phyloP scores from a whole-genome alignment of 2,797 vertebrate species.

The Catostomus latipinnis region DNA sequence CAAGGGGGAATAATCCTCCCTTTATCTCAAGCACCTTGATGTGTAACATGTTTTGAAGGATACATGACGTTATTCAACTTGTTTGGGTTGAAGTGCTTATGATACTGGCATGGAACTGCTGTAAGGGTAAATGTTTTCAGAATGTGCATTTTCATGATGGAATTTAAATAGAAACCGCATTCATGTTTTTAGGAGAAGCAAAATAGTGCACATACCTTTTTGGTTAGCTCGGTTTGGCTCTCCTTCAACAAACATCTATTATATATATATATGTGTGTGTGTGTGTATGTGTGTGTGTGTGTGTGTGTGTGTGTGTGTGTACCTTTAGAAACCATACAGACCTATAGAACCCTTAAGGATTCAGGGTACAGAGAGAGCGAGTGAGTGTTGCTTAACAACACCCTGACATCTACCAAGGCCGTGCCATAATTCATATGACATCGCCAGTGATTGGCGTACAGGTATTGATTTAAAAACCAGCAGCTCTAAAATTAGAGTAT shows the following conservation, averaged over 20 bases:
- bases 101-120: background rate
- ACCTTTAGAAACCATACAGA: background rate
- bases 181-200: slow-evolving; percentile 29
- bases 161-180: slow-evolving; percentile 10
- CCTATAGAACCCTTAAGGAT: slow-evolving; percentile 28
- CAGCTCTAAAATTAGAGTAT: slow-evolving; percentile 74
- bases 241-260: slow-evolving; percentile 31
- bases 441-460: slow-evolving; percentile 66
- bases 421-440: slow-evolving; percentile 78
- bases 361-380: slow-evolving; percentile 63
- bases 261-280: too few relatives aligned
- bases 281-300: too few relatives aligned
- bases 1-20: background rate
- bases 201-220: background rate
- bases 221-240: background rate
- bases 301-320: too few relatives aligned
- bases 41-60: slow-evolving; percentile 4
- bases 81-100: background rate
- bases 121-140: slow-evolving; percentile 12
- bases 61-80: slow-evolving; percentile 19
- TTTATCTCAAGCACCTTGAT: slow-evolving; percentile 12
- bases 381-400: slow-evolving; percentile 52
- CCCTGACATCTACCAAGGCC: slow-evolving; percentile 75
- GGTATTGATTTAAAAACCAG: slow-evolving; percentile 79
- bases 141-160: slow-evolving; percentile 7